Conservation (phyloP, 2,888 invertebrate species). For the Onthophagus sagittarius region DNA sequence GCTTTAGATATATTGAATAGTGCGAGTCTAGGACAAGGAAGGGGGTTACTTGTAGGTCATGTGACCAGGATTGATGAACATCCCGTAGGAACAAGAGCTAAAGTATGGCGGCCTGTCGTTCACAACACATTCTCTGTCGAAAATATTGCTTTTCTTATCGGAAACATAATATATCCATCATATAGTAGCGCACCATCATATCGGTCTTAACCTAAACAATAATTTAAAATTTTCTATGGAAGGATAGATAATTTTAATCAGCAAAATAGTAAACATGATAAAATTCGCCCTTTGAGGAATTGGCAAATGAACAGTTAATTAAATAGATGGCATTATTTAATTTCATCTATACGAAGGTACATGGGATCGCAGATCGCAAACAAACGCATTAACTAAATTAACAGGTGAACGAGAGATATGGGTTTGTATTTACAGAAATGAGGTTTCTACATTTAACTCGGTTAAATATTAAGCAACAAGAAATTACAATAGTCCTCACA, state of each 20-base stretch:
- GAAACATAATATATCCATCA: neutral
- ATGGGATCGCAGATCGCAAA: neutral
- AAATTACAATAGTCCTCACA: too few species aligned
- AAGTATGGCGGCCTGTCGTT: neutral
- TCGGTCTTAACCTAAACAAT: neutral
- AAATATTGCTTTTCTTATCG: neutral
- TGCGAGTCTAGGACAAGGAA: slow-evolving; percentile 9
- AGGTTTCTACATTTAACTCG: neutral
- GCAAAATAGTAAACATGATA: too few species aligned
- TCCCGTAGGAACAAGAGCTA: slow-evolving; percentile 28
- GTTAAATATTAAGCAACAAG: too few species aligned
- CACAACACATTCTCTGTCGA: neutral
- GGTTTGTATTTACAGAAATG: neutral
- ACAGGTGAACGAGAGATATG: neutral
- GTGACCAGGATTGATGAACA: slow-evolving; percentile 44
- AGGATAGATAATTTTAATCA: neutral
- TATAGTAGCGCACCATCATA: neutral
- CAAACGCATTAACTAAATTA: neutral
- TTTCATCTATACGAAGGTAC: neutral
- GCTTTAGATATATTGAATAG: neutral
- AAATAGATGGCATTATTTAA: neutral
- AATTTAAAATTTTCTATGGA: neutral
- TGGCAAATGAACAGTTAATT: too few species aligned
- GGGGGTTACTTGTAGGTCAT: slow-evolving; percentile 43
- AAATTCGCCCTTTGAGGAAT: too few species aligned